Percentiles rank a stretch among this genome's conserved stretches.
These are phyloP conservation scores for Ciconia nigra DNA, from an alignment of 2,797 vertebrate species.

Conservation along the genomic window DNA sequence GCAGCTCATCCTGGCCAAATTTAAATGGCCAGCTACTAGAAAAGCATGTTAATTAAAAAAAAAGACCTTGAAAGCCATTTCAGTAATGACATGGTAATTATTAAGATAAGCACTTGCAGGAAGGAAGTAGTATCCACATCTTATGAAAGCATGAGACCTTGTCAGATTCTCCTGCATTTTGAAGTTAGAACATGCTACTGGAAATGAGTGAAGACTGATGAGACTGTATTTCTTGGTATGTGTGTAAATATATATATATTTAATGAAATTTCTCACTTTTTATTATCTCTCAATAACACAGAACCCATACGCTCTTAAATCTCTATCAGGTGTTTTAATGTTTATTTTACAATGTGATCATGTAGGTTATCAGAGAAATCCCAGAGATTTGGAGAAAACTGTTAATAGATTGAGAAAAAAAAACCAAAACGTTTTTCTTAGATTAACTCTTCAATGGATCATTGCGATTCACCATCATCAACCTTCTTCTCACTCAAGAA, in stretches of 20 bases:
- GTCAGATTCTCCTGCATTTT: background rate
- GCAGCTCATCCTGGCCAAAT: background rate
- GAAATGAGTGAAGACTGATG: background rate
- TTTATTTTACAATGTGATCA: background rate
- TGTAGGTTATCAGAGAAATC: background rate
- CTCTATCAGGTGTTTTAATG: background rate
- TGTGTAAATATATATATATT: background rate
- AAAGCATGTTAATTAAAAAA: background rate
- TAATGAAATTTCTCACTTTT: background rate
- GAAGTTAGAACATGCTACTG: background rate
- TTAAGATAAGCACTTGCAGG: conserved; percentile 7
- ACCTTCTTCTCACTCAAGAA: background rate
- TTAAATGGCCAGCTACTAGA: background rate
- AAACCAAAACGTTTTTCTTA: rapidly evolving
- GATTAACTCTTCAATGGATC: background rate
- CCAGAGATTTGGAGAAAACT: background rate
- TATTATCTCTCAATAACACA: background rate
- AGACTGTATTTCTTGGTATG: background rate
- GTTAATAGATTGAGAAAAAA: background rate
- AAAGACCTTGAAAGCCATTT: background rate
- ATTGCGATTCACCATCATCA: background rate
- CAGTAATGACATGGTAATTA: background rate
- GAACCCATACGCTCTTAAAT: background rate
- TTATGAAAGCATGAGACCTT: background rate
- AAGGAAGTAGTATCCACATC: background rate